These are phyloP conservation scores for Probosciger aterrimus DNA, from an alignment of 2,113 vertebrate genomes.

Conservation along the genomic window DNA sequence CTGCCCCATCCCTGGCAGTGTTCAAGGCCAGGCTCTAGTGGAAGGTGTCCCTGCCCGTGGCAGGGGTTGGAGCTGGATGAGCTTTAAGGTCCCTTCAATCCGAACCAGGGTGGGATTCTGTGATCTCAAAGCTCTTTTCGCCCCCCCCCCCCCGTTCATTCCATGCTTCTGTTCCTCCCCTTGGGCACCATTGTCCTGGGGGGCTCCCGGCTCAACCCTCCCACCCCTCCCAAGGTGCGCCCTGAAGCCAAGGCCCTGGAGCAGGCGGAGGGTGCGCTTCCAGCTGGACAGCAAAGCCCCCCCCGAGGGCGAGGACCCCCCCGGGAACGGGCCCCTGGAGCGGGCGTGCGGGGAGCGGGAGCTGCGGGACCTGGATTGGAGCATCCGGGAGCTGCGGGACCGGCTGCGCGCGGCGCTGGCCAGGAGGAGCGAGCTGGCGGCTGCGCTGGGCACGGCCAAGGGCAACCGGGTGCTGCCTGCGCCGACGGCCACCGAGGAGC, in stretches of 20 bases:
- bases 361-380: slow-evolving; percentile 78
- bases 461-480: not conserved
- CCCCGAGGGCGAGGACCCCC: slow-evolving; percentile 2
- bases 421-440: slow-evolving; percentile 80
- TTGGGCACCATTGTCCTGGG: rapidly evolving
- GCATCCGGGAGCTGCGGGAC: slow-evolving; percentile 76
- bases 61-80: too few relatives aligned
- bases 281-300: slow-evolving; percentile 2
- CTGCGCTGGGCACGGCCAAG: slow-evolving; percentile 63
- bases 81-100: too few relatives aligned
- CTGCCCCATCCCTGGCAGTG: not conserved
- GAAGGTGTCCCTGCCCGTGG: too few relatives aligned
- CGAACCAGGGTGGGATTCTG: too few relatives aligned
- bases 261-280: slow-evolving; percentile 7
- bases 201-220: not conserved
- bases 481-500: slow-evolving; percentile 2
- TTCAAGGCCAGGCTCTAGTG: not conserved
- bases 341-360: slow-evolving; percentile 57
- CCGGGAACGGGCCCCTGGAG: slow-evolving; percentile 50
- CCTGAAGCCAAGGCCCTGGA: slow-evolving; percentile 48
- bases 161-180: too few relatives aligned
- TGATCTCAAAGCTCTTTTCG: too few relatives aligned
- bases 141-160: too few relatives aligned
- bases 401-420: slow-evolving; percentile 76
- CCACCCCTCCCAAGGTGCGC: slow-evolving; percentile 8